Evolutionary conservation across 2,888 invertebrate species (phyloP), one percentile per base, ranked within the genome.

Genomic region (Conomelus anceps): DNA sequence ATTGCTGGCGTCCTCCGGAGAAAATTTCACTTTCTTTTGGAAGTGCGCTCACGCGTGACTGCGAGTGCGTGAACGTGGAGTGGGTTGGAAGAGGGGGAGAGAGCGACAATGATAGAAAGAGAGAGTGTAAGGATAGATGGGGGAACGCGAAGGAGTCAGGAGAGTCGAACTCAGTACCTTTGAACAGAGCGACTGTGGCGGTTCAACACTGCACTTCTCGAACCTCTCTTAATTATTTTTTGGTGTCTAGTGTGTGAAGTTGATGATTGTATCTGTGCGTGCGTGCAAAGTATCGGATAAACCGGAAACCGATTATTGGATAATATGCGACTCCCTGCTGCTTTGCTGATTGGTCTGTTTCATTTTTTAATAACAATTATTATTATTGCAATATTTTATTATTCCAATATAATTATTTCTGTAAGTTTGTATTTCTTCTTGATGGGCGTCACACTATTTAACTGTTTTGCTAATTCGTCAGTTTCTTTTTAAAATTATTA

Each of bases 11-110:
- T 13, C n/a, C 63, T 63, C n/a, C 86, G 86, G 86, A 86, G 86
- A 86, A 86, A 86, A 86, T 86, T 86, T 86, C 86, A 86, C 86
- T 86, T 86, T 86, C 86, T 86, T 86, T 29, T 86, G 86, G 29
- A 26, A 63, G 63, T 63, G 63, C 63, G 63, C 63, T 63, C 63
- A 63, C 63, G 63, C 63, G 63, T 63, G 63, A 20, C 63, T 3
- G 63, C 63, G 63, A n/a, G 63, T 63, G 63, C 63, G 63, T n/a
- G 63, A 63, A n/a, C n/a, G 63, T 63, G 63, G 63, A 63, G 63
- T 63, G 63, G 63, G 63, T 63, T n/a, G 63, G 23, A 23, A 86
- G 22, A 86, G 26, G 22, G n/a, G n/a, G 22, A 85, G 85, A 4
- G 85, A 22, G 17, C 13, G 84, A 17, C 13, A 41, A 17, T 41